phyloP scores from a whole-genome alignment of 1,140 invertebrate species.

The Drosophila sp. region DNA sequence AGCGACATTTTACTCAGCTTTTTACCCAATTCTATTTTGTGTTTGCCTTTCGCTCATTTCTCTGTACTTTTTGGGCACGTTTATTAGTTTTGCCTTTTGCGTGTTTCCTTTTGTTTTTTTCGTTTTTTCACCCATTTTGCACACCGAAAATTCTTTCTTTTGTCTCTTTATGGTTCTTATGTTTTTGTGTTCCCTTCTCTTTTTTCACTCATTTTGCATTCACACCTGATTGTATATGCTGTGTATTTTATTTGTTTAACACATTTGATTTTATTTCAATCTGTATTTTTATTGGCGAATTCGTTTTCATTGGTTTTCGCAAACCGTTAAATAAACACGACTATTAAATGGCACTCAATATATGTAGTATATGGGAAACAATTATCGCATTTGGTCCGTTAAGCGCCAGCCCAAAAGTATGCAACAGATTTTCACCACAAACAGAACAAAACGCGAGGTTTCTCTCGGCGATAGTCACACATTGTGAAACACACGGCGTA shows the following conservation, averaged over 20 bases:
- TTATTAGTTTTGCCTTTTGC: constrained; percentile 53
- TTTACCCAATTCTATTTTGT: constrained; percentile 39
- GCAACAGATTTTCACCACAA: constrained; percentile 30
- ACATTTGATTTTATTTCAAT: constrained; percentile 23
- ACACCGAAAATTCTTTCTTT: constrained; percentile 26
- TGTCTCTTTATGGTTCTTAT: constrained; percentile 19
- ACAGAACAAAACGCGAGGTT: not conserved
- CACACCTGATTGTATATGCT: constrained; percentile 59
- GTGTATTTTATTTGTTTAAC: constrained; percentile 34
- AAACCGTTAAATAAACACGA: constrained; percentile 23
- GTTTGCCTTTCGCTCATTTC: constrained; percentile 2
- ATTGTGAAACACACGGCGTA: constrained; percentile 17
- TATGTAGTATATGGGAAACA: constrained; percentile 27
- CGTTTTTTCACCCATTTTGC: constrained; percentile 17
- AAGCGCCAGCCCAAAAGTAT: constrained; percentile 42
- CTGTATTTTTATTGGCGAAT: constrained; percentile 21
- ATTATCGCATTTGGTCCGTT: constrained; percentile 18
- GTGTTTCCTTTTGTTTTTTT: constrained; percentile 44
- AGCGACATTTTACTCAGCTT: constrained; percentile 75
- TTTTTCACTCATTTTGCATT: constrained; percentile 50
- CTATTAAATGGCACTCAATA: constrained; percentile 38
- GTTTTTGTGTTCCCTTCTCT: constrained; percentile 10
- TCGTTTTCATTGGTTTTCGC: constrained; percentile 24
- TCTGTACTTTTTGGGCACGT: constrained; percentile 5
- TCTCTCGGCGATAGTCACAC: not conserved